Base-by-base conservation (phyloP, 2,888 invertebrate genomes). In the Gonocerus acuteangulatus region DNA sequence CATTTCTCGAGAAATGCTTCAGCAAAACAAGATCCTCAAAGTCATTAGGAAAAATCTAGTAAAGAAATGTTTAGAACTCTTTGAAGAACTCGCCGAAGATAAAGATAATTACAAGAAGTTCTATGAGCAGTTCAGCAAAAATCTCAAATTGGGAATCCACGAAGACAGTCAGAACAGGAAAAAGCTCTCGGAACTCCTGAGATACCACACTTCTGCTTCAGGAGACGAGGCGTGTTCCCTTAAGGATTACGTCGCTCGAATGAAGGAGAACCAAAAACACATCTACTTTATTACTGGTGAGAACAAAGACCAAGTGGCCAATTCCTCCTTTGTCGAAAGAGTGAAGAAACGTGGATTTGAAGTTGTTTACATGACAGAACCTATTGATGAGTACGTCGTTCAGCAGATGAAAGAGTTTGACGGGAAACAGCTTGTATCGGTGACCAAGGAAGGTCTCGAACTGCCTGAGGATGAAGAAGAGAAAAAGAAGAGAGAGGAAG, bases 241-340 rank as follows among this genome's bases (percentile, higher is more conserved):
- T 65, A 91, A 94, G 73, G 97, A 99, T 63, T 99, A 99, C 74
- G 91, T 95, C 1, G 89, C 89, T 22, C 85, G 99, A 68, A 97
- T 99, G 94, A 97, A 97, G 83, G 91, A 94, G 71, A 93, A 85
- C 77, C 97, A 99, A 78, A 97, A 95, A 72, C 89, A 90, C 80
- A 95, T 99, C 73, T 99, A 97, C 79, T 99, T 87, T 82, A 97
- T 99, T 76, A 97, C 97, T 71, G 97, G 91, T 68, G 94, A 93
- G 74, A 90, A 84, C 78, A 86, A 86, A 71, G 95, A 96, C 61
- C 90, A 90, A 72, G 95, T 96, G 0, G 84, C 90, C 68, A 94
- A 94, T 79, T 96, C 96, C 18, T 91, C 96, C 1, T 99, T 99
- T 70, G 96, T 99, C 56, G 99, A 99, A 78, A 83, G 93, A 62